These are phyloP conservation scores for Suncus etruscus DNA, from an alignment of 2,113 vertebrate species.

Conservation along the genomic window DNA sequence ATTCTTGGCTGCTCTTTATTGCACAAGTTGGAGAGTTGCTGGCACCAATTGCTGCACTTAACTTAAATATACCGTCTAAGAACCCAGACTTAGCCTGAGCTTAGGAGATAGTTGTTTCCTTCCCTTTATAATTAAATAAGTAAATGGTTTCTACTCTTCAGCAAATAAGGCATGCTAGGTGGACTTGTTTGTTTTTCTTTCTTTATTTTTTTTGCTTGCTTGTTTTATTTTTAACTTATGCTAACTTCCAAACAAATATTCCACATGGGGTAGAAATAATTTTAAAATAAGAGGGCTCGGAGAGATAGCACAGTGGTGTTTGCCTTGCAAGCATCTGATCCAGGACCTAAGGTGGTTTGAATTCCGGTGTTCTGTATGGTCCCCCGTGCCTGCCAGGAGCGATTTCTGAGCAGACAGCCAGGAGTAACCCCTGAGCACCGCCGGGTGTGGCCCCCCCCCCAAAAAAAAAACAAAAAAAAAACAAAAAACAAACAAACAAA, in stretches of 20 bases:
- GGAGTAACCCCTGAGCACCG: no score
- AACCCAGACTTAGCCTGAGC: not conserved
- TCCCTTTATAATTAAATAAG: no score
- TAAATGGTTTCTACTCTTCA: not conserved
- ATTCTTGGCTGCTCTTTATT: not conserved
- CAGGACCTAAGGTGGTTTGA: no score
- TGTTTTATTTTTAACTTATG: not conserved
- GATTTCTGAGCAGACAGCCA: no score
- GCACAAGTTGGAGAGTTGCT: not conserved
- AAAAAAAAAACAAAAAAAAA: no score
- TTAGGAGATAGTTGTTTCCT: not conserved
- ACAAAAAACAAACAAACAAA: no score
- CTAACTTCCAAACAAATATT: slow-evolving; percentile 51
- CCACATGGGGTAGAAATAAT: not conserved
- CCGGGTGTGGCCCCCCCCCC: no score
- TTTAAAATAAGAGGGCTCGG: not conserved
- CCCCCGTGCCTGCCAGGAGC: no score
- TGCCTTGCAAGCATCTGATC: no score
- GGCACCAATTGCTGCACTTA: not conserved
- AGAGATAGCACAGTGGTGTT: no score
- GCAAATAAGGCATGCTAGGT: not conserved
- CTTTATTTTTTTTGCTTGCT: no score
- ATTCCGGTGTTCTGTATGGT: no score
- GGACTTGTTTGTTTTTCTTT: not conserved
- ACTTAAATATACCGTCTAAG: not conserved